A percentile compares a stretch with the other conserved stretches of the same genome.
These are phyloP conservation scores for Apogon hyalosoma DNA, from an alignment of 2,797 vertebrate genomes.

Conservation along the genomic window DNA sequence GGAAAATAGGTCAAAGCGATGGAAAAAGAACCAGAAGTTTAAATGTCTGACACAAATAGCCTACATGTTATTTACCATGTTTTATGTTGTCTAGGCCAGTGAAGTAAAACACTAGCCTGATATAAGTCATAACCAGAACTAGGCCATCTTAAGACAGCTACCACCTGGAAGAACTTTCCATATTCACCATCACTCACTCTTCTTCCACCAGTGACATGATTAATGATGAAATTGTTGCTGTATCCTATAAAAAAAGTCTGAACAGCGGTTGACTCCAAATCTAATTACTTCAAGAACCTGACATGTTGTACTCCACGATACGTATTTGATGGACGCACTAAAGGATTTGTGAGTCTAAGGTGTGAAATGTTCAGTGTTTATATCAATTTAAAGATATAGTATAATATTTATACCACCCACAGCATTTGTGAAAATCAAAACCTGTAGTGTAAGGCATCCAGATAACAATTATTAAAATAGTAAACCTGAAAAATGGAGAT, in stretches of 20 bases:
- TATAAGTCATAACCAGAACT: background rate
- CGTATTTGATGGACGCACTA: background rate
- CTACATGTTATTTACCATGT: background rate
- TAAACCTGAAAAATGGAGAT: background rate
- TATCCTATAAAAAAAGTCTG: background rate
- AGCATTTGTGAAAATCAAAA: background rate
- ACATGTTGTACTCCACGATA: background rate
- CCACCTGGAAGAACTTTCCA: background rate
- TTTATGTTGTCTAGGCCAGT: background rate
- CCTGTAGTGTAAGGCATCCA: background rate
- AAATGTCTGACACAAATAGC: background rate
- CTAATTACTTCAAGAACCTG: background rate
- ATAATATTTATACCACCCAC: too few species aligned
- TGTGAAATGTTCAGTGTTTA: background rate
- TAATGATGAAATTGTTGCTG: background rate
- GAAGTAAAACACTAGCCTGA: background rate
- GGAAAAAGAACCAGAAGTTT: too few species aligned
- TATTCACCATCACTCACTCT: background rate
- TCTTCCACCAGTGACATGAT: background rate
- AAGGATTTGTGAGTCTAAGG: background rate
- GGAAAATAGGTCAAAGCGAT: too few species aligned
- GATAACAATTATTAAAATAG: background rate
- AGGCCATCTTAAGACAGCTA: background rate
- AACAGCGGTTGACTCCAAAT: background rate
- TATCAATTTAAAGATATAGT: too few species aligned